Conservation (phyloP, 2,113 vertebrate species). For the Triplophysa tibetana region DNA sequence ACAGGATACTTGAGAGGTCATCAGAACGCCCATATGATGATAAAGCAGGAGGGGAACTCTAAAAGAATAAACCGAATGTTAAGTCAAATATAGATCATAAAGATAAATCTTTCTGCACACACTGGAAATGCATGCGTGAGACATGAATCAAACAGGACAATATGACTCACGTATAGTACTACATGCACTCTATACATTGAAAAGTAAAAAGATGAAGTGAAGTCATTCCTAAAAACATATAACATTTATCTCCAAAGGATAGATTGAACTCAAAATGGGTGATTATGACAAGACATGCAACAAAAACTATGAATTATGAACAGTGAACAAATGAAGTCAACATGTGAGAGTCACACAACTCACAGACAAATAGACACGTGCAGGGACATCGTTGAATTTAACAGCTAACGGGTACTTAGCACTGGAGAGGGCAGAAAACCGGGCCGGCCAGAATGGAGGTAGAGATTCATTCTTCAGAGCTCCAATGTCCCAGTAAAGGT, state of each 20-base stretch:
- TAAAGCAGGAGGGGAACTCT: slow-evolving; percentile 76
- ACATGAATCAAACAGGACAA: slow-evolving; percentile 6
- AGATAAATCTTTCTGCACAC: neutral
- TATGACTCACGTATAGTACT: neutral
- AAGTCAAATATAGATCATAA: neutral
- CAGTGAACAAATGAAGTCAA: slow-evolving; percentile 27
- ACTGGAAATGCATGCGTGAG: neutral
- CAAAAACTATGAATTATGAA: neutral
- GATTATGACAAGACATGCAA: slow-evolving; percentile 1
- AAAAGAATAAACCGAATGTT: neutral
- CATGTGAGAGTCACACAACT: slow-evolving; percentile 59
- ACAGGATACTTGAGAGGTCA: slow-evolving; percentile 76
- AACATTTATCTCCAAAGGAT: neutral
- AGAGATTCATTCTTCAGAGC: slow-evolving; percentile 59
- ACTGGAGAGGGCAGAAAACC: slow-evolving; percentile 73
- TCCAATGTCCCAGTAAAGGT: slow-evolving; percentile 72
- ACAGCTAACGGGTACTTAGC: slow-evolving; percentile 68
- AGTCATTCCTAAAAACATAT: neutral
- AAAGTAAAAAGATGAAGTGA: slow-evolving; percentile 2
- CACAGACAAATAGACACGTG: slow-evolving; percentile 78
- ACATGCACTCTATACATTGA: slow-evolving; percentile 33
- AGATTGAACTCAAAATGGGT: neutral
- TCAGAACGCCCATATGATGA: slow-evolving; percentile 71
- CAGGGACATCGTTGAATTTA: slow-evolving; percentile 74
- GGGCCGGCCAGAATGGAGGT: slow-evolving; percentile 71